phyloP scores from a whole-genome alignment of 2,113 vertebrate genomes.

The Rhizomys pruinosus region DNA sequence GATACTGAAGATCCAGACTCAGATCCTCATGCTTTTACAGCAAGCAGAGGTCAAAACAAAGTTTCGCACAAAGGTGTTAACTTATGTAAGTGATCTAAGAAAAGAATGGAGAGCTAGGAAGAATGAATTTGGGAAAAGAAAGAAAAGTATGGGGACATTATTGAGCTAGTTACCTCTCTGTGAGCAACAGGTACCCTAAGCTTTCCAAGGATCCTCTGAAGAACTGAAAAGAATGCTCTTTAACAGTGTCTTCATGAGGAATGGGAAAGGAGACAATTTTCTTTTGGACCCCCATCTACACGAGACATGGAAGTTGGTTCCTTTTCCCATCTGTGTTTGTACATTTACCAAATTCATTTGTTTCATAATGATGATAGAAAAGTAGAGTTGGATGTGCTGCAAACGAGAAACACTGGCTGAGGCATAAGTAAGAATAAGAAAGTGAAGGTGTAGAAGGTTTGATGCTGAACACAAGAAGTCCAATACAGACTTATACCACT shows the following conservation, averaged over 20 bases:
- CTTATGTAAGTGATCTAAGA: slow-evolving; percentile 14
- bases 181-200: not conserved
- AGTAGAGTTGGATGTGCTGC: not conserved
- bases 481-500: not conserved
- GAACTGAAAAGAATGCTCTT: not conserved
- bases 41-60: not conserved
- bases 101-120: not conserved
- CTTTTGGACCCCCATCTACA: not conserved
- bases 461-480: not conserved
- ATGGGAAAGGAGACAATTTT: not conserved
- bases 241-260: not conserved
- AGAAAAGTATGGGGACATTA: not conserved
- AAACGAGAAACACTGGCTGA: not conserved
- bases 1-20: not conserved
- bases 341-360: not conserved
- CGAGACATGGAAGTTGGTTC: not conserved
- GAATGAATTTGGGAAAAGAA: not conserved
- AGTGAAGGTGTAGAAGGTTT: not conserved
- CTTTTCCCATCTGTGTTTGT: not conserved
- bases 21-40: not conserved
- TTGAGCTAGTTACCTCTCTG: not conserved
- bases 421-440: not conserved
- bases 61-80: not conserved
- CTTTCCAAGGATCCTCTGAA: not conserved
- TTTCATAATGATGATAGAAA: not conserved